Conservation (phyloP, 2,113 vertebrate genomes). For the Phaetusa simplex region DNA sequence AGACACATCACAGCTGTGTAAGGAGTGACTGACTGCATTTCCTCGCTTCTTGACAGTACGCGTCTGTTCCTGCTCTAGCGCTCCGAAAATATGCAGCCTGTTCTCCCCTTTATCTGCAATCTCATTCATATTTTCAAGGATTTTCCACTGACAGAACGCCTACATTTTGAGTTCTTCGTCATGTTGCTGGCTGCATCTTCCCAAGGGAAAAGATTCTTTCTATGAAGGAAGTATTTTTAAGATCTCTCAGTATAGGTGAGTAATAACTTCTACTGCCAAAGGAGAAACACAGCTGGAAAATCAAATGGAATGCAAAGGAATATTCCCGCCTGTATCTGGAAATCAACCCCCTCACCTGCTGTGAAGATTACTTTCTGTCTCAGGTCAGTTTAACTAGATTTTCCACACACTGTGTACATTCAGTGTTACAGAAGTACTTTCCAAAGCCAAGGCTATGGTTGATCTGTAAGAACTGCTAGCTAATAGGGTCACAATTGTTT, state of each 20-base stretch:
- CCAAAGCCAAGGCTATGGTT: neutral
- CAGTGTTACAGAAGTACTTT: neutral
- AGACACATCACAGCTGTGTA: neutral
- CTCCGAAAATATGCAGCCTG: neutral
- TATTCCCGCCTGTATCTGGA: neutral
- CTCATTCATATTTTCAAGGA: neutral
- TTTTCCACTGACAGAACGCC: neutral
- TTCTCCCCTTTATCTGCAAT: neutral
- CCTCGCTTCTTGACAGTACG: neutral
- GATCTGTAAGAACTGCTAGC: neutral
- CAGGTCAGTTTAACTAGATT: neutral
- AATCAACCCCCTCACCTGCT: neutral
- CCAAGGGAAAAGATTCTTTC: neutral
- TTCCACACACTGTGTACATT: neutral
- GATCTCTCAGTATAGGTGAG: neutral
- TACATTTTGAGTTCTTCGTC: neutral
- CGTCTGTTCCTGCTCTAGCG: neutral
- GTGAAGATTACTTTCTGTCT: neutral
- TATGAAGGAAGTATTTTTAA: neutral
- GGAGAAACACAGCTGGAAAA: constrained; percentile 12
- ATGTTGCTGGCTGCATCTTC: neutral
- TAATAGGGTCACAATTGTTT: neutral
- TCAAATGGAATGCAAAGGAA: neutral
- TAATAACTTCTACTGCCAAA: neutral
- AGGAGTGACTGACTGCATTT: neutral